Conservation (phyloP, 2,797 vertebrate species). For the Naso thynnoides region DNA sequence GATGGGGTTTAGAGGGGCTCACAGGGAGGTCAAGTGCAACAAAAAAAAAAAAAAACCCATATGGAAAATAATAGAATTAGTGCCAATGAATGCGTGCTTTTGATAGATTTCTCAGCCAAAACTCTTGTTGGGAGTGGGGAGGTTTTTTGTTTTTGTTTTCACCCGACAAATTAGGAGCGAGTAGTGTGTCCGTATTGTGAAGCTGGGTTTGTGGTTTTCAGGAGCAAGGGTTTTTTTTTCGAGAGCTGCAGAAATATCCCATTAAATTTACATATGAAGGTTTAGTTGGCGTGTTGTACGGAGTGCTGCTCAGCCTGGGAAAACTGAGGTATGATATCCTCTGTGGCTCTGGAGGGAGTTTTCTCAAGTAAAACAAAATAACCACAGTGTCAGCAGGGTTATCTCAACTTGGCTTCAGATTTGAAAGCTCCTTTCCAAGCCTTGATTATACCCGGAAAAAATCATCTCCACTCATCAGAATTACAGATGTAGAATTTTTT, state of each 20-base stretch:
- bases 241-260: neutral
- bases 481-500: too few species aligned
- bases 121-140: neutral
- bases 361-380: too few species aligned
- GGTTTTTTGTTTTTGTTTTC: neutral
- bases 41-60: conserved; percentile 18
- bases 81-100: neutral
- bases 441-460: too few species aligned
- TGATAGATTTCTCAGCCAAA: too few species aligned
- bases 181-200: neutral
- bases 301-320: neutral
- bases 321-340: neutral
- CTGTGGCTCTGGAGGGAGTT: too few species aligned
- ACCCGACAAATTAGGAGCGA: neutral
- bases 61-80: too few species aligned
- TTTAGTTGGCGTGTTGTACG: neutral
- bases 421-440: too few species aligned
- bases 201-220: neutral
- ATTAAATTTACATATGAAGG: neutral
- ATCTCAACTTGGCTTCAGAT: too few species aligned
- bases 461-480: too few species aligned
- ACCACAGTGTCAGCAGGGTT: neutral
- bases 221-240: neutral
- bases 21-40: conserved; percentile 1
- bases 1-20: conserved; percentile 52